A percentile compares a stretch with the other conserved stretches of the same genome.
Conservation (phyloP, 2,113 vertebrate genomes). For the Nerophis ophidion region DNA sequence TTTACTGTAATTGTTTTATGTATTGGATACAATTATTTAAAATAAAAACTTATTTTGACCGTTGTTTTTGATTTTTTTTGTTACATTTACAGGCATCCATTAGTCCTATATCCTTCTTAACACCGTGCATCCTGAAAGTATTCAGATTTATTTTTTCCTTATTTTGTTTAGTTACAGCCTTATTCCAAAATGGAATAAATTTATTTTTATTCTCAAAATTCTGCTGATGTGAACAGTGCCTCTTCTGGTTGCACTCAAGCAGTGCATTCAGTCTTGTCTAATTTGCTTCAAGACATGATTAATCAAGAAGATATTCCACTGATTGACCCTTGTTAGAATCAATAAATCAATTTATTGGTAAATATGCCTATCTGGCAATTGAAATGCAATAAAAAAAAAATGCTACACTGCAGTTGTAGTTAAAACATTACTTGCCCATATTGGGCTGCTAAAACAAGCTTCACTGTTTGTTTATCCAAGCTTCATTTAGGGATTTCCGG, state of each 20-base stretch:
- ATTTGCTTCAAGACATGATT: background rate
- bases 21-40: slow-evolving; percentile 8
- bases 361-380: too few species aligned
- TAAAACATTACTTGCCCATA: background rate
- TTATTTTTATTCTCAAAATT: too few species aligned
- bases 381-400: background rate
- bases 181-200: too few species aligned
- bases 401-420: background rate
- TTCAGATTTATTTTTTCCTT: background rate
- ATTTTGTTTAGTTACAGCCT: too few species aligned
- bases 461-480: background rate
- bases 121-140: background rate
- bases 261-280: background rate
- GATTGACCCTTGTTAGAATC: background rate
- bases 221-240: background rate
- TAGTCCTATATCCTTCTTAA: background rate
- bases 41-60: slow-evolving; percentile 22
- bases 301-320: background rate
- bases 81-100: background rate
- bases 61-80: background rate
- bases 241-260: background rate
- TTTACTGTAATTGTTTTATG: slow-evolving; percentile 42
- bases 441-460: background rate
- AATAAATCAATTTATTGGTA: too few species aligned
- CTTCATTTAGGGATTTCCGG: slow-evolving; percentile 14